phyloP scores from a whole-genome alignment of 2,113 vertebrate species.

The Hydrochoerus hydrochaeris region DNA sequence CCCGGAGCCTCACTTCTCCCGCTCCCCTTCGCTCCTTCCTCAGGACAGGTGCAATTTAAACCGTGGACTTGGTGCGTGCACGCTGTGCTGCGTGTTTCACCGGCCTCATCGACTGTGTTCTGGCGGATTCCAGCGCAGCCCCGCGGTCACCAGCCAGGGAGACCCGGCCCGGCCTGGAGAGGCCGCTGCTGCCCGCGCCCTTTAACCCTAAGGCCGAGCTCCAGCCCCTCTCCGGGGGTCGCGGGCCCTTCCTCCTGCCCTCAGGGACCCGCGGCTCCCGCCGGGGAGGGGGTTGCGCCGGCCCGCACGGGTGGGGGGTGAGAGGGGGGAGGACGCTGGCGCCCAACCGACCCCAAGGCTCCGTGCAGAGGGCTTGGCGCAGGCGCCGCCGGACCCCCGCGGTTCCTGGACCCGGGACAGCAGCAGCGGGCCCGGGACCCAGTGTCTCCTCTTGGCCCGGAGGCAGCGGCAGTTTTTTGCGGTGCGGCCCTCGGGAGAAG shows the following conservation, averaged over 20 bases:
- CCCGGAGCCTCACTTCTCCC: not conserved
- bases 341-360: no score
- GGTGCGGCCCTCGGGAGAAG: not conserved
- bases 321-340: no score
- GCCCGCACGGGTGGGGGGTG: not conserved
- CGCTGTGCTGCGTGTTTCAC: not conserved
- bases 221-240: not conserved
- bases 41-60: not conserved
- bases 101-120: not conserved
- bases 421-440: not conserved
- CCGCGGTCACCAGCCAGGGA: not conserved
- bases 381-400: not conserved
- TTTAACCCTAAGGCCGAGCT: no score
- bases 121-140: not conserved
- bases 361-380: not conserved
- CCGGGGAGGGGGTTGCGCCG: not conserved
- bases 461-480: not conserved
- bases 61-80: not conserved
- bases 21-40: not conserved
- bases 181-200: no score
- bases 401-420: not conserved
- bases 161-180: no score
- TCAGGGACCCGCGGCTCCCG: not conserved
- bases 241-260: not conserved
- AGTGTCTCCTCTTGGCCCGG: slow-evolving; percentile 11